Conservation (phyloP, 1,140 invertebrate genomes). For the Microvelia longipes region DNA sequence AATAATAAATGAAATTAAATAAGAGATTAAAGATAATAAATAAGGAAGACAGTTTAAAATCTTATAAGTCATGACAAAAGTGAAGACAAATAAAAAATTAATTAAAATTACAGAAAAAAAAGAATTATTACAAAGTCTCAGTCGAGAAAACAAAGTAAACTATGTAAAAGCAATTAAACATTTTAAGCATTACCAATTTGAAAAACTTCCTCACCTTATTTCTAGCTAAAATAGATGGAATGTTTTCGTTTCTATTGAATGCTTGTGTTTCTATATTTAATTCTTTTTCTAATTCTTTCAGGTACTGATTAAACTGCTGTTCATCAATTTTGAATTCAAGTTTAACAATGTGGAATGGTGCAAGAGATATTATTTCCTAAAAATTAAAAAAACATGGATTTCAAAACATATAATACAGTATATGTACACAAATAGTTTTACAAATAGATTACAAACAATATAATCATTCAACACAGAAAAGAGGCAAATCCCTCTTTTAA, state of each 20-base stretch:
- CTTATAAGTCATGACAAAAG: too few species aligned
- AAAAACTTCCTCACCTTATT: conserved; percentile 44
- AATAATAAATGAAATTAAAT: too few species aligned
- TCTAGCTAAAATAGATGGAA: conserved; percentile 54
- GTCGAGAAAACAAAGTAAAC: too few species aligned
- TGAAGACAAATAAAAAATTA: too few species aligned
- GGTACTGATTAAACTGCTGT: conserved; percentile 61
- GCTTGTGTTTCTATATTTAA: conserved; percentile 70
- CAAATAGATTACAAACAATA: neutral
- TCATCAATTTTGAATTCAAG: conserved; percentile 81
- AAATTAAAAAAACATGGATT: conserved; percentile 6
- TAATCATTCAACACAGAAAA: neutral
- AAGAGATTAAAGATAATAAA: too few species aligned
- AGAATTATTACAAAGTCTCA: too few species aligned
- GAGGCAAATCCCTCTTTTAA: neutral
- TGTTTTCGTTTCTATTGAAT: conserved; percentile 68
- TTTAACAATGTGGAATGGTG: conserved; percentile 68
- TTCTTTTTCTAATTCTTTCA: conserved; percentile 80
- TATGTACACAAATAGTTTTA: too few species aligned
- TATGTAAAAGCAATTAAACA: too few species aligned
- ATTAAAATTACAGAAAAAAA: too few species aligned
- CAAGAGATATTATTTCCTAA: conserved; percentile 52
- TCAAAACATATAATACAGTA: too few species aligned
- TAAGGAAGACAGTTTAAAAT: too few species aligned
- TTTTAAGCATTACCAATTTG: too few species aligned